Evolutionary conservation across 2,113 vertebrate species (phyloP).

Genomic region (Coptodon bakossiorum): DNA sequence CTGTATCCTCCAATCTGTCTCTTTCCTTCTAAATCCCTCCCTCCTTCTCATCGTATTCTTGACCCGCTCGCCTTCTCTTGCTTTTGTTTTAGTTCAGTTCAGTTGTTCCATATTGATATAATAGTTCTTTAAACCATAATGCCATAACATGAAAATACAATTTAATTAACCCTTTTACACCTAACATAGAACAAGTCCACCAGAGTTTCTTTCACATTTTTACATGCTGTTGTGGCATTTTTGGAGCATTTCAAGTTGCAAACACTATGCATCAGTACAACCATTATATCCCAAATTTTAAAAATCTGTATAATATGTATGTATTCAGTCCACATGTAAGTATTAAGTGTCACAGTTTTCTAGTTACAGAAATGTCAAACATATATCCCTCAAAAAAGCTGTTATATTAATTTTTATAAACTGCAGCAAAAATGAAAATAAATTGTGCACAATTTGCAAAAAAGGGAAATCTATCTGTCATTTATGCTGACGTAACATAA

Average conservation of each 20-base stretch:
- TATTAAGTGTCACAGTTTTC: background rate
- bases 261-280: background rate
- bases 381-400: background rate
- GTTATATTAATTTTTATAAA: background rate
- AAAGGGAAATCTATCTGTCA: fast-evolving
- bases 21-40: background rate
- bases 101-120: background rate
- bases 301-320: background rate
- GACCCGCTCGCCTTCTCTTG: background rate
- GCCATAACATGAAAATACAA: background rate
- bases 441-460: background rate
- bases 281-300: fast-evolving
- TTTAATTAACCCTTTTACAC: background rate
- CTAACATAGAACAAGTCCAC: background rate
- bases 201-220: background rate
- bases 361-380: background rate
- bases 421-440: background rate
- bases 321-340: background rate
- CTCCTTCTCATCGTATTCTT: background rate
- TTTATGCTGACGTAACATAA: fast-evolving
- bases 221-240: background rate
- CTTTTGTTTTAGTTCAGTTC: background rate
- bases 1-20: background rate
- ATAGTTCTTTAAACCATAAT: background rate
- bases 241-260: background rate